phyloP scores from a whole-genome alignment of 2,888 invertebrate species.

The Diadromus collaris region DNA sequence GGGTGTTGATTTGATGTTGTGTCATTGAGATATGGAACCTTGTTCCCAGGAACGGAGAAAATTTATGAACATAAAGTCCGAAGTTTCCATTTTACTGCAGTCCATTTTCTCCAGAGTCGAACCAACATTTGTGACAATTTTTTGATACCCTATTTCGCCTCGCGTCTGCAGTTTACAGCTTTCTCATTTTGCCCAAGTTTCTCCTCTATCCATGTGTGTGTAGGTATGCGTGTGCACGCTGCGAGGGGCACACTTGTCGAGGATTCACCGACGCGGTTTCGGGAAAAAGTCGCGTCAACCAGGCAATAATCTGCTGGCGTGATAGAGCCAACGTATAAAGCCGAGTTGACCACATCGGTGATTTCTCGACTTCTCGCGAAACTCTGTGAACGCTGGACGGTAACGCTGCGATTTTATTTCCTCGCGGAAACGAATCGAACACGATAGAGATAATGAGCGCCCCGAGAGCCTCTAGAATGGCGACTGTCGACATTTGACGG shows the following conservation, averaged over 20 bases:
- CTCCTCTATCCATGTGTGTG: background rate
- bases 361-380: background rate
- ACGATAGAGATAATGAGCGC: conserved; percentile 50
- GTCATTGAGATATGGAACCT: no score
- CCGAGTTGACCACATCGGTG: background rate
- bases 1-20: no score
- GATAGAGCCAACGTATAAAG: background rate
- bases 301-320: background rate
- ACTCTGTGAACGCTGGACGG: background rate
- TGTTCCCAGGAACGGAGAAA: background rate
- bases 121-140: background rate
- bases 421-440: conserved; percentile 32
- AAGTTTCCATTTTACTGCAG: background rate
- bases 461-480: conserved; percentile 32
- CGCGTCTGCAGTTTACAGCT: no score
- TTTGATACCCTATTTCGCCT: background rate
- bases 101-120: background rate
- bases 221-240: no score
- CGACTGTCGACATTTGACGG: conserved; percentile 45
- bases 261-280: background rate
- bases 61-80: background rate
- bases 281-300: conserved; percentile 8
- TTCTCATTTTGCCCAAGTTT: background rate
- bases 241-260: background rate
- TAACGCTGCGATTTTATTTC: conserved; percentile 3